phyloP scores from a whole-genome alignment of 2,797 vertebrate genomes.

The Coregonus ussuriensis region DNA sequence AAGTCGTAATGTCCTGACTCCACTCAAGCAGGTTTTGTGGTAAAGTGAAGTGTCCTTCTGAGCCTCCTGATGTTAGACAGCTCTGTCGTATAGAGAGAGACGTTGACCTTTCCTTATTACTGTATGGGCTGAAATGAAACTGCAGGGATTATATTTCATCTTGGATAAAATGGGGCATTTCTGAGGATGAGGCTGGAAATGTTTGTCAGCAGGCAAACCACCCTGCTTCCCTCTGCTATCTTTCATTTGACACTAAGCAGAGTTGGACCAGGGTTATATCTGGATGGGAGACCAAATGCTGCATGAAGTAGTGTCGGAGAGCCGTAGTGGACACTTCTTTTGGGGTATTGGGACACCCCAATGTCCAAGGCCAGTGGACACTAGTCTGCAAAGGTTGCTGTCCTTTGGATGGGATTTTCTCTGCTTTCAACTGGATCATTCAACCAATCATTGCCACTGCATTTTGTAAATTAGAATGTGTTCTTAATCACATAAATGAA shows the following conservation, averaged over 20 bases:
- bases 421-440: no score
- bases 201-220: neutral
- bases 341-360: no score
- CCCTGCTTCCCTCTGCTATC: neutral
- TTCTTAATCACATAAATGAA: no score
- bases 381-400: no score
- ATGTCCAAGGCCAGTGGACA: no score
- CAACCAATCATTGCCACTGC: no score
- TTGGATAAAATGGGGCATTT: neutral
- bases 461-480: no score
- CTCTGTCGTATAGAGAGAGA: neutral
- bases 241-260: neutral
- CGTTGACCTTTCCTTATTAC: neutral
- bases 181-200: neutral
- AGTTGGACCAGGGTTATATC: neutral
- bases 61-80: conserved; percentile 1
- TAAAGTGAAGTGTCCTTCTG: neutral
- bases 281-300: neutral
- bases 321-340: neutral
- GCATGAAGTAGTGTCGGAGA: neutral
- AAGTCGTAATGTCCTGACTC: conserved; percentile 5
- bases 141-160: neutral
- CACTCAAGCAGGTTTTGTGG: neutral
- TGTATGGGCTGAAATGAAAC: neutral
- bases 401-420: no score